Base-by-base conservation (phyloP, 2,888 invertebrate species). In the Lasioglossum lativentre region DNA sequence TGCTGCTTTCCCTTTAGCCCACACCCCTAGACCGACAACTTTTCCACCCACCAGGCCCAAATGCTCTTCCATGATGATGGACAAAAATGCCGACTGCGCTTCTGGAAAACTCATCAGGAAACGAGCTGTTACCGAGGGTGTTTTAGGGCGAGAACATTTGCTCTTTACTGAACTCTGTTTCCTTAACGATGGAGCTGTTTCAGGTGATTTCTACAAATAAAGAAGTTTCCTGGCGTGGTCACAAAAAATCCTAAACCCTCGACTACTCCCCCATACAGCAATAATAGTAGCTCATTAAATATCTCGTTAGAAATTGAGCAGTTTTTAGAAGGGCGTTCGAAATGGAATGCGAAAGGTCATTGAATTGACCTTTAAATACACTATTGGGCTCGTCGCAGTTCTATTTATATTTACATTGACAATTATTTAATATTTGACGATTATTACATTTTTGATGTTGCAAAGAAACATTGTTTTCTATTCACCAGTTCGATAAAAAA, bases 1-100 rank as follows among this genome's bases (percentile, higher is more conserved):
- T 91, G 91, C 89, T 88, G 81, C 88, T 90, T 89, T 90, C 85
- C 91, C 91, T 92, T 92, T 91, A 86, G 86, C 83, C 90, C 82
- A 91, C 92, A 83, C 88, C 90, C 82, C 71, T 80, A 42, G 59
- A n/a, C 72, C 52, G 42, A 45, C 75, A 82, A 82, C 73, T 82
- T 82, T 77, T 75, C 83, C 88, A 81, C 86, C 80, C 80, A 72
- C 73, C 72, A 70, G 79, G 63, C 80, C 87, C 85, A 80, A 88
- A 89, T 80, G 86, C 59, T 85, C 87, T 79, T 75, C 90, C 88
- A 77, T 80, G 90, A 90, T 91, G 93, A 94, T 90, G 87, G 91
- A 92, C 91, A 87, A 89, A 90, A 90, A 91, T 88, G 89, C 90
- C 90, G 90, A 88, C 86, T 23, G 45, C 59, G 38, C 77, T 78